These are phyloP conservation scores for Polia nebulosa DNA, from an alignment of 2,888 invertebrate genomes.

Conservation along the genomic window DNA sequence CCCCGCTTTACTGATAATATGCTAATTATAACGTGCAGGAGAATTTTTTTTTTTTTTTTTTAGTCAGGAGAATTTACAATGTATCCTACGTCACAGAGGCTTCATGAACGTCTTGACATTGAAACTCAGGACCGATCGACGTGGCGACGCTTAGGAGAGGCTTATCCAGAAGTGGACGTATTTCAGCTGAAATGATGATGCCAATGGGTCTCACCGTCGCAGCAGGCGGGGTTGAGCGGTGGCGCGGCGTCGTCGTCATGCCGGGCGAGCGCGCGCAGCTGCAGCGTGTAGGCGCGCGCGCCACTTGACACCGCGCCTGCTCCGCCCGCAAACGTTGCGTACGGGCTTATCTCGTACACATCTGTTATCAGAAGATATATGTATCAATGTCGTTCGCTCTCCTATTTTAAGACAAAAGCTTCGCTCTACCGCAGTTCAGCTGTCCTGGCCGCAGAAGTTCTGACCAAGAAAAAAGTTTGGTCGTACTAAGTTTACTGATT, in stretches of 20 bases:
- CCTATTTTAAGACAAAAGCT: background rate
- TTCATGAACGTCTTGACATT: too few species aligned
- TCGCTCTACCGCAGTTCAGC: background rate
- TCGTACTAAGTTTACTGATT: background rate
- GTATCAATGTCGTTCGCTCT: background rate
- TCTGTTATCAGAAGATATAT: constrained; percentile 79
- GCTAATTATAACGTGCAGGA: too few species aligned
- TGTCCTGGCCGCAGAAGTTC: background rate
- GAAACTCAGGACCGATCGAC: too few species aligned
- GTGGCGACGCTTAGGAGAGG: too few species aligned
- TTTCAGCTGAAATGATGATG: background rate
- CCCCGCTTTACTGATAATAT: too few species aligned
- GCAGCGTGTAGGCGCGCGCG: constrained; percentile 86
- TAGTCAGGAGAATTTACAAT: too few species aligned
- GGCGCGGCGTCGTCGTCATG: constrained; percentile 89
- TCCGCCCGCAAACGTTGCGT: constrained; percentile 92
- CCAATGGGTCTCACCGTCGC: constrained; percentile 81
- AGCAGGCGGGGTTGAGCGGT: constrained; percentile 79
- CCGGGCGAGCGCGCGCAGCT: constrained; percentile 85
- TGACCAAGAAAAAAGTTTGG: too few species aligned
- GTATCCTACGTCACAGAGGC: too few species aligned
- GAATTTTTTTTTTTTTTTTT: too few species aligned
- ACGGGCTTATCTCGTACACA: constrained; percentile 93
- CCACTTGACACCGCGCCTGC: constrained; percentile 72
- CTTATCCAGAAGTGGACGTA: too few species aligned